Conservation (phyloP, 2,888 invertebrate species). For the Euzophera pinguis region DNA sequence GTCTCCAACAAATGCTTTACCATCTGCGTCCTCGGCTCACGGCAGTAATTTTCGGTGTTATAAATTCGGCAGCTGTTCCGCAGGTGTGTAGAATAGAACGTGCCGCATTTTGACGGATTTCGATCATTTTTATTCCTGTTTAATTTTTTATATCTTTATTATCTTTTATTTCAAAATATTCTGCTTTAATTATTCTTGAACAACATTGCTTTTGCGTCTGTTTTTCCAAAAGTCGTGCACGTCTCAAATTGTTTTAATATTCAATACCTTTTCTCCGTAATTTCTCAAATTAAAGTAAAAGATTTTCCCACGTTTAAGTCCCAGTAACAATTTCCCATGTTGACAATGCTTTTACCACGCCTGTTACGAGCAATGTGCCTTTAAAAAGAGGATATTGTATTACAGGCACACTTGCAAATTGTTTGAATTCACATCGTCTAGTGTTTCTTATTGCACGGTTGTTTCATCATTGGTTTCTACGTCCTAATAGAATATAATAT, state of each 20-base stretch:
- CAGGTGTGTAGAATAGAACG: constrained; percentile 62
- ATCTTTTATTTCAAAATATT: constrained; percentile 6
- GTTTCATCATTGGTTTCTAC: no score
- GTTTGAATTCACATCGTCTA: constrained; percentile 27
- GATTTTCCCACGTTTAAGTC: constrained; percentile 45
- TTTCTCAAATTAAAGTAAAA: constrained; percentile 51
- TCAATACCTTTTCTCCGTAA: constrained; percentile 50
- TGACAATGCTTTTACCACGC: constrained; percentile 51
- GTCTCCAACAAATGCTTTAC: constrained; percentile 29
- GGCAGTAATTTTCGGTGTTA: constrained; percentile 61
- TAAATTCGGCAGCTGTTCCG: constrained; percentile 64
- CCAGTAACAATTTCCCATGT: constrained; percentile 39
- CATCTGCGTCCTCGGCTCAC: constrained; percentile 55
- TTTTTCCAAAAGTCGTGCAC: constrained; percentile 13
- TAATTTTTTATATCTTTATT: constrained; percentile 16
- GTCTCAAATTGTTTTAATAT: constrained; percentile 49
- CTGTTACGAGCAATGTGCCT: constrained; percentile 48
- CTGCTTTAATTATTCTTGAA: no score
- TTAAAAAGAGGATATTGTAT: constrained; percentile 59
- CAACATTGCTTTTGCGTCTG: no score
- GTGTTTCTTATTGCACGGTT: no score
- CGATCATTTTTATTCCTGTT: constrained; percentile 32
- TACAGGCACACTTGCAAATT: constrained; percentile 49
- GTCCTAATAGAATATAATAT: no score
- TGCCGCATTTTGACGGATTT: constrained; percentile 55